Evolutionary conservation across 2,888 invertebrate genomes (phyloP), one percentile per base, ranked within the genome.

Genomic region (Embidobia sp.): DNA sequence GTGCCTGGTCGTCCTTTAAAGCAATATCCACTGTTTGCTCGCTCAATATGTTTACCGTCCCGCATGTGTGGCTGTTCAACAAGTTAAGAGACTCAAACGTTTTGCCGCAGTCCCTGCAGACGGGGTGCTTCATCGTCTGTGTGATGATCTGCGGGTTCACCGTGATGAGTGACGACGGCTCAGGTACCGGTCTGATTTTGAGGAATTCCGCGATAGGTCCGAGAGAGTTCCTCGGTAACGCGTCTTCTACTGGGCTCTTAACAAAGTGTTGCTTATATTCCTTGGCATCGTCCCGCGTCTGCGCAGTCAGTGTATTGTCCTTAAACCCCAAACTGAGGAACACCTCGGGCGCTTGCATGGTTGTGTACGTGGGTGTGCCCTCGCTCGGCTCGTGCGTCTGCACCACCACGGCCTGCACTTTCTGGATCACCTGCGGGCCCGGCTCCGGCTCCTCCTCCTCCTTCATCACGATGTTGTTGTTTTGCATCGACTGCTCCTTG

Each of bases 21-120:
- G 70, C 72, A 3, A 79, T 78, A 7, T 84, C 82, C 0, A 82
- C 49, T 2, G 72, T 8, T n/a, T 85, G 87, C 29, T 88, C 89
- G 46, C 80, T 86, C 2, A 81, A 79, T 15, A 85, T 37, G 6
- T 61, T 77, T 7, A 74, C 19, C 7, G 84, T 59, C 2, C 82
- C 82, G 49, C 88, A 88, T 35, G 67, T 83, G 55, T 90, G 89
- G 6, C 69, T 81, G 55, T 86, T 86, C 66, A 89, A 80, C 63
- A 87, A 86, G 67, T 83, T 87, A 1, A 85, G 51, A 0, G 85
- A 81, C 0, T 82, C 76, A 67, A 89, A 90, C 0, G 76, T 82
- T 79, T 90, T 90, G 3, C 89, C 88, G 57, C 90, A 90, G 13
- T 89, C 89, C n/a, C 87, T 83, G 69, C 90, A 90, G 11, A 77